Evolutionary conservation across 2,888 invertebrate genomes (phyloP), one percentile per base, ranked within the genome.

Genomic region (Erynnis tages): DNA sequence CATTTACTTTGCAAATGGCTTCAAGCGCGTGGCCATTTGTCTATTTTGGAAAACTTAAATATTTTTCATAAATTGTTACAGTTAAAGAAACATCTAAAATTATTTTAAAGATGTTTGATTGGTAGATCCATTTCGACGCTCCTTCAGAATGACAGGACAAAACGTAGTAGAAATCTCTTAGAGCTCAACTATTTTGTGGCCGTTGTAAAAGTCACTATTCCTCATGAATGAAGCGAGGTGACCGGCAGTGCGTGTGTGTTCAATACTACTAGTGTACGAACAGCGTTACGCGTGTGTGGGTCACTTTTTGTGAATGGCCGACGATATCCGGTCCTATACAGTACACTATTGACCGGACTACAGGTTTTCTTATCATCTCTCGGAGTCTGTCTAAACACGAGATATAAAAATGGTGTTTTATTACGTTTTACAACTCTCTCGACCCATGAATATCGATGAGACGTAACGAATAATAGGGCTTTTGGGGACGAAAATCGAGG

Each of bases 331-430:
- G 89, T 85, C 85, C 74, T 77, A 66, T 66, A 60, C 52, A 37
- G 53, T 16, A 58, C 71, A 71, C 72, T 79, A 80, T 81, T 71
- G 76, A 66, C 71, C 67, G 75, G 71, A 61, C 70, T 81, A 80
- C 88, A 83, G 83, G 87, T 88, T 88, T 82, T 71, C 84, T 89
- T 89, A 89, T 89, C 88, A 85, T 74, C 80, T 83, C 81, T 79
- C 83, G 76, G 70, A 73, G 79, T 76, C 84, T 81, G 88, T 87
- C 88, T 87, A 87, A 88, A 88, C 82, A 86, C 66, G 71, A 79
- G 77, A 84, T 84, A 86, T 88, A 88, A 87, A 88, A 86, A 84
- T 85, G 78, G 82, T 80, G 85, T 82, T 88, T 88, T 89, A 89
- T 88, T 80, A 66, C 80, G 62, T 79, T 86, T 86, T 85, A 88